Conservation (phyloP, 2,797 vertebrate genomes). For the Urosaurus nigricauda region DNA sequence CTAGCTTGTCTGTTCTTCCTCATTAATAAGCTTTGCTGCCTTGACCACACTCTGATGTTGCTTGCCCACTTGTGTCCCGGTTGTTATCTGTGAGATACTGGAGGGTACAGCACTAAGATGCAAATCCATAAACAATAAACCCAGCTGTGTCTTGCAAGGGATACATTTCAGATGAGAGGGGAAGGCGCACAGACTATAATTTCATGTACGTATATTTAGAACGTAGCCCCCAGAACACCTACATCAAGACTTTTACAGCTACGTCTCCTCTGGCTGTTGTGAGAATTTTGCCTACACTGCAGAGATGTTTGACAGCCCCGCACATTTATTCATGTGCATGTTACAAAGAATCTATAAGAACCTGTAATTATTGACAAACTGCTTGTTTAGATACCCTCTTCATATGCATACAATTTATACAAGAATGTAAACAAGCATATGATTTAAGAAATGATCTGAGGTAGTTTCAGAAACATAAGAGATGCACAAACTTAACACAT, state of each 20-base stretch:
- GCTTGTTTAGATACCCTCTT: slow-evolving; percentile 16
- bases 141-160: not conserved
- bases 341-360: slow-evolving; percentile 49
- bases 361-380: slow-evolving; percentile 36
- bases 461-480: slow-evolving; percentile 23
- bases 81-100: no score
- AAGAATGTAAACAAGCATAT: slow-evolving; percentile 14
- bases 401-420: not conserved
- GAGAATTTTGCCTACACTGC: slow-evolving; percentile 18
- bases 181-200: no score
- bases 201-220: not conserved
- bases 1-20: no score
- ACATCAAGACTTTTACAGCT: slow-evolving; percentile 33
- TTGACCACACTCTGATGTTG: no score
- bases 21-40: no score
- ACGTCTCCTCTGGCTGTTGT: not conserved
- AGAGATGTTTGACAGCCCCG: slow-evolving; percentile 39
- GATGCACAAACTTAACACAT: not conserved
- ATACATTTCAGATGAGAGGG: not conserved
- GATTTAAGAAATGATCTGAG: slow-evolving; percentile 4
- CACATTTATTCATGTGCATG: slow-evolving; percentile 21
- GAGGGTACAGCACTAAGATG: no score
- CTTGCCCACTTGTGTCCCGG: no score
- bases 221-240: not conserved
- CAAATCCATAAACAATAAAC: not conserved